Conservation (phyloP, 2,888 invertebrate genomes). For the Cerastoderma edule region DNA sequence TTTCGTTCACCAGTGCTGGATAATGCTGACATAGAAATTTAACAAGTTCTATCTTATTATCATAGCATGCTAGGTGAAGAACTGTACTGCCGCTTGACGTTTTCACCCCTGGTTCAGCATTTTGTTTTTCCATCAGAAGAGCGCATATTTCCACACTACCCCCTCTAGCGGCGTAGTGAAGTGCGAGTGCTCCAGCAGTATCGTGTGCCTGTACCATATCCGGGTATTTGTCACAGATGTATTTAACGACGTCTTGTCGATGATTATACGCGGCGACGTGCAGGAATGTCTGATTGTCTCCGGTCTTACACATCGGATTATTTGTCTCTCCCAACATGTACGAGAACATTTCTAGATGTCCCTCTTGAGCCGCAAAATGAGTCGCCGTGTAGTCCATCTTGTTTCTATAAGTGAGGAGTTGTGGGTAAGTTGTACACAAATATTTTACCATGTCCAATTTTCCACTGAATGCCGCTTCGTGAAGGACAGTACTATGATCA, state of each 20-base stretch:
- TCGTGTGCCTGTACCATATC: conserved; percentile 32
- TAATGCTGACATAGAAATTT: conserved; percentile 43
- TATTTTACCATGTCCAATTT: conserved; percentile 48
- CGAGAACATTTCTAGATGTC: conserved; percentile 36
- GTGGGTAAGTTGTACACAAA: conserved; percentile 32
- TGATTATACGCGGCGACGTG: conserved; percentile 58
- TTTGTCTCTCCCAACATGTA: conserved; percentile 19
- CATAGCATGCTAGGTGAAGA: conserved; percentile 50
- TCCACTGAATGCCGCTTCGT: conserved; percentile 56
- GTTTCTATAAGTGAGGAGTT: conserved; percentile 29
- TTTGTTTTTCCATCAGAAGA: conserved; percentile 28
- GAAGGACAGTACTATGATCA: conserved; percentile 53
- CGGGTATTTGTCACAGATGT: conserved; percentile 33
- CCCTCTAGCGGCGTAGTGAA: conserved; percentile 56
- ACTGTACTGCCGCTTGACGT: conserved; percentile 43
- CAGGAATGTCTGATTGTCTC: conserved; percentile 48
- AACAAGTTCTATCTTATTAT: conserved; percentile 40
- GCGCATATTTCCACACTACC: conserved; percentile 38
- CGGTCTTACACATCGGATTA: conserved; percentile 21
- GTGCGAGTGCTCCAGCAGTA: conserved; percentile 30
- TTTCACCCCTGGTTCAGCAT: conserved; percentile 24
- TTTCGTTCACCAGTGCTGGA: conserved; percentile 26
- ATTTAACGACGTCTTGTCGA: conserved; percentile 35
- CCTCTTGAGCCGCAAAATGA: conserved; percentile 58
- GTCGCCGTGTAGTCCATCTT: conserved; percentile 35